A percentile compares a stretch with the other conserved stretches of the same genome.
Evolutionary conservation across 2,888 invertebrate species (phyloP).

Genomic region (Acrobasis consociella): DNA sequence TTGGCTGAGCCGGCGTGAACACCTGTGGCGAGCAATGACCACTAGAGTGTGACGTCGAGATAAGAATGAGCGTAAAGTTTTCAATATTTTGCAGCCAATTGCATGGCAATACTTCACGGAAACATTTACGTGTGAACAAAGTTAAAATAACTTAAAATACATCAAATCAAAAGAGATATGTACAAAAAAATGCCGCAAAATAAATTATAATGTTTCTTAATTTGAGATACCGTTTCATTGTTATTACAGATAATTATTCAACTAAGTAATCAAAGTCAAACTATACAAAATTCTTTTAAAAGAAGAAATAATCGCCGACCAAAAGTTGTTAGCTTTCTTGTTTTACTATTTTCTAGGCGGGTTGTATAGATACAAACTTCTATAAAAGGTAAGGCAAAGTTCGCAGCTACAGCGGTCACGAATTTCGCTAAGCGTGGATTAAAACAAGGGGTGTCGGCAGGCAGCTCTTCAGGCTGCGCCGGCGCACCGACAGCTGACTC

Average conservation of each 20-base stretch:
- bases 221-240: no score
- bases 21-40: conserved; percentile 22
- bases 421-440: conserved; percentile 61
- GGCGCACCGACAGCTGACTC: conserved; percentile 73
- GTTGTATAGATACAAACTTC: no score
- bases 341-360: no score
- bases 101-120: background rate
- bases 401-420: conserved; percentile 41
- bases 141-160: no score
- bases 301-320: no score
- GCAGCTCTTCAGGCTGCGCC: conserved; percentile 59
- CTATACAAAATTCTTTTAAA: no score
- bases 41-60: conserved; percentile 13
- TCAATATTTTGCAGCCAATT: background rate
- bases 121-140: background rate
- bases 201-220: no score
- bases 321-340: no score
- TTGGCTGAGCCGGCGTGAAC: conserved; percentile 12
- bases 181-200: no score
- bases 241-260: no score
- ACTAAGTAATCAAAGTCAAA: no score
- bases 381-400: conserved; percentile 32
- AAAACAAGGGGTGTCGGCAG: conserved; percentile 60
- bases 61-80: conserved; percentile 1
- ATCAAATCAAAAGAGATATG: no score